Evolutionary conservation across 2,797 vertebrate species (phyloP).

Genomic region (Cirrhinus molitorella): DNA sequence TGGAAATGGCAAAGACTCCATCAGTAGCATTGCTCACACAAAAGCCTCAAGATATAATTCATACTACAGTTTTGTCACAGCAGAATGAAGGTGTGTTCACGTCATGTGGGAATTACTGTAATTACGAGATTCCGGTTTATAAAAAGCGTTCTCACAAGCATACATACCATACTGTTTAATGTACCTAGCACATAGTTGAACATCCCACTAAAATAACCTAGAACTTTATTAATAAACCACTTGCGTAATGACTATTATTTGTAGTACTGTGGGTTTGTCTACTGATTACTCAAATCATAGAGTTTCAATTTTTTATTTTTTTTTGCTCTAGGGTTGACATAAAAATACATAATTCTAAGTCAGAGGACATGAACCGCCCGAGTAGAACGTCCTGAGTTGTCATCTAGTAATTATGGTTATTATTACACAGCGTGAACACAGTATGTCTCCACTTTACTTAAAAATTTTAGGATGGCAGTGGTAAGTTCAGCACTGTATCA

Average conservation of each 20-base stretch:
- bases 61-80: conserved; percentile 12
- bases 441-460: not conserved
- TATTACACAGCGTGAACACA: not conserved
- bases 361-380: not conserved
- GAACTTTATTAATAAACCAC: not conserved
- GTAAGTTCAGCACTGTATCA: not conserved
- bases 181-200: not conserved
- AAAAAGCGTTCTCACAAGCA: not conserved
- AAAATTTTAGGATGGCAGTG: not conserved
- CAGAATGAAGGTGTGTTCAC: not conserved
- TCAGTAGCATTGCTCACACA: conserved; percentile 19
- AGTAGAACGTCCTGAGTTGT: not conserved
- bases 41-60: conserved; percentile 6
- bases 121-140: not conserved
- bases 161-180: not conserved
- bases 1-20: conserved; percentile 12
- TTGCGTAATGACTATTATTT: not conserved
- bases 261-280: not conserved
- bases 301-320: too few relatives aligned
- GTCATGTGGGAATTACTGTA: not conserved
- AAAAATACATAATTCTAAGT: conserved; percentile 7
- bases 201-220: not conserved
- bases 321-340: not conserved
- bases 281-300: not conserved
- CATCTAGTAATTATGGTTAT: conserved; percentile 15